phyloP scores from a whole-genome alignment of 1,140 invertebrate genomes.

The Hypsibius dujardini region DNA sequence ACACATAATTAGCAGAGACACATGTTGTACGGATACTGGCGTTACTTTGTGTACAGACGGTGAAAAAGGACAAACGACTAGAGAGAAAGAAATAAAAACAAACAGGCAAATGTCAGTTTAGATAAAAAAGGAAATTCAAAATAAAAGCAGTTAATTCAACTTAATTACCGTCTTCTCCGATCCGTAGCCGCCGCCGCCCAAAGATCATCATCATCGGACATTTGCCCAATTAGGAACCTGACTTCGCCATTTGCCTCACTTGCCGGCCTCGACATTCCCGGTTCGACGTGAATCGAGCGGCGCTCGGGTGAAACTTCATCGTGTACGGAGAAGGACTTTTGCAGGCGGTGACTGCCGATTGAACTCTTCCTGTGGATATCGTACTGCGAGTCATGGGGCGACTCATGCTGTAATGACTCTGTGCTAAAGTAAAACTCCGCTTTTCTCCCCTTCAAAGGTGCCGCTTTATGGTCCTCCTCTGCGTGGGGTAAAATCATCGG shows the following conservation, averaged over 20 bases:
- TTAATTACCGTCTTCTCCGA: no score
- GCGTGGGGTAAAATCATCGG: no score
- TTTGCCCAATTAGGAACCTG: background rate
- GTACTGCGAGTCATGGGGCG: background rate
- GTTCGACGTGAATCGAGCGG: background rate
- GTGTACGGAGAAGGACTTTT: slow-evolving; percentile 1
- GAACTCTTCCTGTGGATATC: background rate
- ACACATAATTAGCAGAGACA: no score
- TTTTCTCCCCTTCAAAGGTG: background rate
- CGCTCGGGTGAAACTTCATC: slow-evolving; percentile 6
- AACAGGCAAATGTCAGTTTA: no score
- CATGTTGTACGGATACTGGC: no score
- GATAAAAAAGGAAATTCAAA: no score
- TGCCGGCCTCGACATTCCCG: background rate
- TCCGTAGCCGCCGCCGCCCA: background rate
- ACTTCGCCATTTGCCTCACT: slow-evolving; percentile 1
- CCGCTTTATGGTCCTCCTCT: no score
- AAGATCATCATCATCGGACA: slow-evolving; percentile 15
- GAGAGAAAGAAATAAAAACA: no score
- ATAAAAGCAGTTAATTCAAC: no score
- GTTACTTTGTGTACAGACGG: no score
- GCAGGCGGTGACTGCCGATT: background rate
- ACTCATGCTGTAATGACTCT: slow-evolving; percentile 1
- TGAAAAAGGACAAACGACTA: no score
- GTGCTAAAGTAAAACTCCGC: slow-evolving; percentile 13